Conservation (phyloP, 2,888 invertebrate species). For the Oxystoma pomonae region DNA sequence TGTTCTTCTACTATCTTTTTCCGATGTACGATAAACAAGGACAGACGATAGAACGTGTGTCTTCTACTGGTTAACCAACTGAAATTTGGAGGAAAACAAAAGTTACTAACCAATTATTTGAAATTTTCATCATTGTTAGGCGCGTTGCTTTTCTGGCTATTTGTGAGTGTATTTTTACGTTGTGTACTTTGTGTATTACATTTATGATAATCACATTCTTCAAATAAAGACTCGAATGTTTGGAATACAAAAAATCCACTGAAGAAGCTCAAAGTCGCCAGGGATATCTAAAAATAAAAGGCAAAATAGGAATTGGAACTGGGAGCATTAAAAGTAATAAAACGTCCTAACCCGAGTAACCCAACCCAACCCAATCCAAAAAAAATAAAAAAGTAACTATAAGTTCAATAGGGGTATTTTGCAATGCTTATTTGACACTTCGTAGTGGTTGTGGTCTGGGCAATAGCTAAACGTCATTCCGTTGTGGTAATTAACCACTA, state of each 20-base stretch:
- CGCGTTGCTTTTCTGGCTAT: too few species aligned
- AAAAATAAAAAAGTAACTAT: too few species aligned
- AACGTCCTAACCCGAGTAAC: too few species aligned
- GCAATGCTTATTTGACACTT: too few species aligned
- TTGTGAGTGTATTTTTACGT: background rate
- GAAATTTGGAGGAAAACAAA: background rate
- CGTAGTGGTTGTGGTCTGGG: too few species aligned
- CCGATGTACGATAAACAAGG: background rate
- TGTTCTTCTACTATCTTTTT: background rate
- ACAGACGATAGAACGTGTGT: background rate
- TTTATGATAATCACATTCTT: background rate
- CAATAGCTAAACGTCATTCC: too few species aligned
- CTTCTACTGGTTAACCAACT: background rate
- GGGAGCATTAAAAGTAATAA: too few species aligned
- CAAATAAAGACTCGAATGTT: background rate
- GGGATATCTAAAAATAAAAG: constrained; percentile 15
- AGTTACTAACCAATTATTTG: background rate
- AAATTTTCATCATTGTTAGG: too few species aligned
- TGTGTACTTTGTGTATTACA: background rate
- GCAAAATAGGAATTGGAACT: too few species aligned
- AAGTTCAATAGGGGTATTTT: too few species aligned
- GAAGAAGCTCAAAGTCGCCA: constrained; percentile 15
- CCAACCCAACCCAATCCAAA: too few species aligned
- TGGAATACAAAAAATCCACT: constrained; percentile 11
- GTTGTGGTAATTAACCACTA: too few species aligned